Percentiles rank a stretch among this genome's conserved stretches.
Conservation (phyloP, 23 tunicate genomes). For the Trididemnum miniatum region DNA sequence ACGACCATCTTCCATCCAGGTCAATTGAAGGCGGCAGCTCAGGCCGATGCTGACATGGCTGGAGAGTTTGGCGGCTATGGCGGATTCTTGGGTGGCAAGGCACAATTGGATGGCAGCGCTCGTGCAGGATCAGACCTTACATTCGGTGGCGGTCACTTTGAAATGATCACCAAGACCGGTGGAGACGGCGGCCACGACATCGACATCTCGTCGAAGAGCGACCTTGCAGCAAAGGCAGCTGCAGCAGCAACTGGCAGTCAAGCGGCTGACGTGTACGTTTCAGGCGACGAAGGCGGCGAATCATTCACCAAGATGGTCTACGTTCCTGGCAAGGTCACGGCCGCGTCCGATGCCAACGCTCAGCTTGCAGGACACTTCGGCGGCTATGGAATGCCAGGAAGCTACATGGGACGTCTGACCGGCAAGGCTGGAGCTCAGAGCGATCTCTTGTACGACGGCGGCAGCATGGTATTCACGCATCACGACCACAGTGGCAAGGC, state of each 20-base stretch:
- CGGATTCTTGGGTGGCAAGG: constrained; percentile 15
- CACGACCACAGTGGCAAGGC: neutral
- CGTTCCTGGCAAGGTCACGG: constrained; percentile 4
- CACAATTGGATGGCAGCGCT: neutral
- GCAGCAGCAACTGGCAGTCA: neutral
- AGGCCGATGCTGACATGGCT: neutral
- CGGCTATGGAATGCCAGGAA: constrained; percentile 11
- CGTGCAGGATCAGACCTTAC: neutral
- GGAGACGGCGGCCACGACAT: neutral
- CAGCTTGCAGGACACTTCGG: neutral
- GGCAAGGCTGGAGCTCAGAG: constrained; percentile 3
- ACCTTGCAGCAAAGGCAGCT: neutral
- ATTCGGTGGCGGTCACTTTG: neutral
- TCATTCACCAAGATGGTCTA: neutral
- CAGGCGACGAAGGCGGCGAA: neutral
- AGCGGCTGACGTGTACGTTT: neutral
- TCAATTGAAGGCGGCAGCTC: neutral
- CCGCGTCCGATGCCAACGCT: neutral
- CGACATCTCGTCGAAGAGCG: neutral
- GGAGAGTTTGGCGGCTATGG: neutral
- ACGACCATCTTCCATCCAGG: constrained; percentile 12
- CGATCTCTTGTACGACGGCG: neutral
- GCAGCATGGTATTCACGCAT: neutral
- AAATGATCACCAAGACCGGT: neutral
- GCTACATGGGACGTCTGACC: neutral